Percentiles rank a stretch among this genome's conserved stretches.
Evolutionary conservation across 1,140 invertebrate genomes (phyloP).

Genomic region (Psix sp.): DNA sequence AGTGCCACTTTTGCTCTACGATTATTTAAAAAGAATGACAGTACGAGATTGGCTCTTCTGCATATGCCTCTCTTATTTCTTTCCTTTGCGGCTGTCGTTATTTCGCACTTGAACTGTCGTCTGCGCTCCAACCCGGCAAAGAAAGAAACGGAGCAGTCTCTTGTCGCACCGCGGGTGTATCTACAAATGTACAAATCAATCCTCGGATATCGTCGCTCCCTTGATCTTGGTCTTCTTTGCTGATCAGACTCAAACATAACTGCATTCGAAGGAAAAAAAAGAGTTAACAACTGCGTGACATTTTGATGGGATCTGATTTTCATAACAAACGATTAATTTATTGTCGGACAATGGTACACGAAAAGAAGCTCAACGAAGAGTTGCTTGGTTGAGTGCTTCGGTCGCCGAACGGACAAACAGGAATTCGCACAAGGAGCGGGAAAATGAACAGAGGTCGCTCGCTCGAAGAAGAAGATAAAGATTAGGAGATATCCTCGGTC

Average conservation of each 20-base stretch:
- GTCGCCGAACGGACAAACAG: neutral
- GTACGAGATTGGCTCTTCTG: conserved; percentile 54
- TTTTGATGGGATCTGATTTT: too few relatives aligned
- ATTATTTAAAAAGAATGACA: conserved; percentile 71
- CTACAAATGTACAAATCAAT: too few relatives aligned
- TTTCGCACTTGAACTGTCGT: conserved; percentile 6
- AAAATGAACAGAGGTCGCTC: conserved; percentile 3
- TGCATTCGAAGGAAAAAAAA: too few relatives aligned
- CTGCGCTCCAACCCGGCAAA: too few relatives aligned
- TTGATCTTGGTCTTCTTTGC: too few relatives aligned
- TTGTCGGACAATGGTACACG: too few relatives aligned
- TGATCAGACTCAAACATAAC: too few relatives aligned
- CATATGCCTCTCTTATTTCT: conserved; percentile 13
- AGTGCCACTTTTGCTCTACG: conserved; percentile 65
- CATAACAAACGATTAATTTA: conserved; percentile 19
- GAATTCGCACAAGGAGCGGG: neutral
- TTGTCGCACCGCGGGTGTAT: too few relatives aligned
- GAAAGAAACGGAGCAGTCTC: too few relatives aligned
- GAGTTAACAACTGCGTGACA: too few relatives aligned
- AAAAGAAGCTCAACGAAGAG: too few relatives aligned
- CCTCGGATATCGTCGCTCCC: too few relatives aligned
- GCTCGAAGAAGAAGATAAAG: conserved; percentile 30
- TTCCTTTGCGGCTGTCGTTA: neutral
- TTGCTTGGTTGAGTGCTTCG: conserved; percentile 2
- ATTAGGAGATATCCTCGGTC: conserved; percentile 34